Evolutionary conservation across 2,888 invertebrate genomes (phyloP).

Genomic region (Choristoneura rosaceana): DNA sequence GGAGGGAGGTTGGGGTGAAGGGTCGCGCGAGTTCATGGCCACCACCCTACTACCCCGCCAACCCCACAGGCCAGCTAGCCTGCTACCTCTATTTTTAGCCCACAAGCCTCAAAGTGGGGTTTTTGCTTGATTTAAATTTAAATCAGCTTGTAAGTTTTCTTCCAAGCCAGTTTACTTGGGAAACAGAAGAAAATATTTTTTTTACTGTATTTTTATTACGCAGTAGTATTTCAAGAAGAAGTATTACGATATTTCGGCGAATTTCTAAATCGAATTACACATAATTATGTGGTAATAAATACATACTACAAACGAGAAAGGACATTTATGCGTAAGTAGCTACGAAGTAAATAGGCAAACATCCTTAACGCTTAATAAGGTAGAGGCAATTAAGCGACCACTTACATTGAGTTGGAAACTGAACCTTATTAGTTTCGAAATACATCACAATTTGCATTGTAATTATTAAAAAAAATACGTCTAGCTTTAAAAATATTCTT

Average conservation of each 20-base stretch:
- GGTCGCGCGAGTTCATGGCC: constrained; percentile 80
- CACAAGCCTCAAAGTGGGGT: constrained; percentile 46
- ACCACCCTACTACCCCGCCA: constrained; percentile 47
- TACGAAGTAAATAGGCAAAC: too few relatives aligned
- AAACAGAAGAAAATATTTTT: neutral
- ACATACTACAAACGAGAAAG: too few relatives aligned
- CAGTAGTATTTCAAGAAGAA: neutral
- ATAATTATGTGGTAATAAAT: too few relatives aligned
- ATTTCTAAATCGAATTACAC: neutral
- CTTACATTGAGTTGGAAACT: too few relatives aligned
- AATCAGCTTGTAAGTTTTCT: neutral
- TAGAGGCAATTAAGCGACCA: too few relatives aligned
- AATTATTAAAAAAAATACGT: too few relatives aligned
- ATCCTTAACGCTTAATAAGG: too few relatives aligned
- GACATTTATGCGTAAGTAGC: too few relatives aligned
- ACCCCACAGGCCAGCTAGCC: constrained; percentile 42
- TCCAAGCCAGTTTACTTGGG: neutral
- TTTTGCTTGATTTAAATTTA: constrained; percentile 16
- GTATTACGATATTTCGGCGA: neutral
- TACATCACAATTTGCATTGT: too few relatives aligned
- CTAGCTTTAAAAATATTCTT: too few relatives aligned
- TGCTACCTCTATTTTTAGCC: constrained; percentile 67
- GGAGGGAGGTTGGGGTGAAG: constrained; percentile 55
- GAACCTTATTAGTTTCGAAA: too few relatives aligned
- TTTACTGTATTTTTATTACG: neutral